Conservation (phyloP, 2,113 vertebrate species). For the Chrysemys picta region DNA sequence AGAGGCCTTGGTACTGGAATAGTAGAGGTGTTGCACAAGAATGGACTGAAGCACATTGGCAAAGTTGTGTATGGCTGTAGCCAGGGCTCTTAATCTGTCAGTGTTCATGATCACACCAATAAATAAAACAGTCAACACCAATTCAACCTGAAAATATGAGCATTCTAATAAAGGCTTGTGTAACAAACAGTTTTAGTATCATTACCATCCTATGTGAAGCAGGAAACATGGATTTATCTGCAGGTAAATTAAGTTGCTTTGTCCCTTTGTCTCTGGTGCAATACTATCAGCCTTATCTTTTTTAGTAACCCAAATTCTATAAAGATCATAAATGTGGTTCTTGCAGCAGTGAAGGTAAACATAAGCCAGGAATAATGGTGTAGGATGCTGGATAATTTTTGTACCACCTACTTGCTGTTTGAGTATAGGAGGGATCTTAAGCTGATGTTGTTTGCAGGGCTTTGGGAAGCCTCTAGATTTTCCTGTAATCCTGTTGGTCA, state of each 20-base stretch:
- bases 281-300: not conserved
- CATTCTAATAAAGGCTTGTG: not conserved
- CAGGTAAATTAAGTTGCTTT: not conserved
- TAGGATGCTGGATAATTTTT: not conserved
- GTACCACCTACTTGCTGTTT: not conserved
- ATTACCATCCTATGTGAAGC: not conserved
- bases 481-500: not conserved
- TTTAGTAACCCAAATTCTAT: not conserved
- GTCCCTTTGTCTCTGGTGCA: not conserved
- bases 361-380: not conserved
- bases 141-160: not conserved
- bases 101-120: not conserved
- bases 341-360: not conserved
- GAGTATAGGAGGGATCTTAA: not conserved
- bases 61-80: not conserved
- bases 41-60: fast-evolving
- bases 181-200: not conserved
- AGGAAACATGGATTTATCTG: not conserved
- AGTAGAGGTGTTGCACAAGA: not conserved
- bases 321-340: not conserved
- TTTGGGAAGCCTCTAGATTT: not conserved
- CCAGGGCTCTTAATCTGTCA: not conserved
- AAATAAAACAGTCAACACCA: fast-evolving
- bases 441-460: not conserved
- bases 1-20: not conserved